Conservation (phyloP, 2,797 vertebrate species). For the Centropyge bicolor region DNA sequence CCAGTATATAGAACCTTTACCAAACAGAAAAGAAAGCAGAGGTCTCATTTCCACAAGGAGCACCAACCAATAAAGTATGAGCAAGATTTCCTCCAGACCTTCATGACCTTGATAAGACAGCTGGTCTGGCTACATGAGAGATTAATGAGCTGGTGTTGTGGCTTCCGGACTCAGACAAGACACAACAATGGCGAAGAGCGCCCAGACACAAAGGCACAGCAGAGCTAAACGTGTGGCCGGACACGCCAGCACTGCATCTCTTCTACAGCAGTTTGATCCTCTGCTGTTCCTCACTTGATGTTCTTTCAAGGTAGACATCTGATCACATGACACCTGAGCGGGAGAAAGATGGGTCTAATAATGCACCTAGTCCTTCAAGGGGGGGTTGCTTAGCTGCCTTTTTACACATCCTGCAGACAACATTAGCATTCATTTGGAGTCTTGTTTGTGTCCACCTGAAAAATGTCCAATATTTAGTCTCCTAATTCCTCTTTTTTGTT, state of each 20-base stretch:
- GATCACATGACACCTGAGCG: background rate
- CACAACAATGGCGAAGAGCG: slow-evolving; percentile 25
- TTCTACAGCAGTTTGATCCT: slow-evolving; percentile 7
- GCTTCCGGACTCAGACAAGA: slow-evolving; percentile 25
- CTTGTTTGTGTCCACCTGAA: background rate
- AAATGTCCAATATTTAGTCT: background rate
- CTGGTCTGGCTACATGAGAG: slow-evolving; percentile 17
- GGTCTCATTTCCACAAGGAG: background rate
- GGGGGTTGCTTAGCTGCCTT: background rate
- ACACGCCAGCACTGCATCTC: background rate
- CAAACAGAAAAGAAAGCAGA: slow-evolving; percentile 12
- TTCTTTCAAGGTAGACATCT: background rate
- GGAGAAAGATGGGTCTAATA: background rate
- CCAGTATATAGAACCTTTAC: background rate
- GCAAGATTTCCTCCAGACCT: slow-evolving; percentile 45
- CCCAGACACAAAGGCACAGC: background rate
- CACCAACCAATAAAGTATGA: background rate
- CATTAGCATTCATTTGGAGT: slow-evolving; percentile 14
- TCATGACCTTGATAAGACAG: slow-evolving; percentile 55
- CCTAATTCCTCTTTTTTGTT: background rate
- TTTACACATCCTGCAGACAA: slow-evolving; percentile 11
- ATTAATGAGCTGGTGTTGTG: slow-evolving; percentile 48
- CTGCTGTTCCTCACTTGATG: background rate
- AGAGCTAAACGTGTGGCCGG: slow-evolving; percentile 13
- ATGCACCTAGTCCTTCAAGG: background rate